phyloP scores from a whole-genome alignment of 2,113 vertebrate genomes.

The Apeltes quadracus region DNA sequence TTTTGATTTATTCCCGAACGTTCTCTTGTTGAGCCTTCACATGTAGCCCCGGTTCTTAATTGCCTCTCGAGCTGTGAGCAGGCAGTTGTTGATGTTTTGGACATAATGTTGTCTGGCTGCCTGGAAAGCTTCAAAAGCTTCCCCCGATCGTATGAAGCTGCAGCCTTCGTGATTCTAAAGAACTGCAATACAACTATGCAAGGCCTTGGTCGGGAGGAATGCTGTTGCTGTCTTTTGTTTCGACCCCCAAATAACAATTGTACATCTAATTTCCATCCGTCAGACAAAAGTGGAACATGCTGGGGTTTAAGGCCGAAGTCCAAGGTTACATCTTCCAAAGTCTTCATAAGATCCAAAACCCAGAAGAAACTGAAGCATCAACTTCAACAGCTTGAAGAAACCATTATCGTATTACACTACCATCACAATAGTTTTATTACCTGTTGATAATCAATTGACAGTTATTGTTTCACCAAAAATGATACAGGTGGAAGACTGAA shows the following conservation, averaged over 20 bases:
- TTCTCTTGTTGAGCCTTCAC: not conserved
- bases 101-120: not conserved
- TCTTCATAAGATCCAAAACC: not conserved
- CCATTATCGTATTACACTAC: not conserved
- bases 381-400: not conserved
- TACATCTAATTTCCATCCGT: not conserved
- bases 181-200: not conserved
- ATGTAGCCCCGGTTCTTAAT: not conserved
- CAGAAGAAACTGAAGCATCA: not conserved
- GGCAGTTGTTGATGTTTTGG: not conserved
- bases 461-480: not conserved
- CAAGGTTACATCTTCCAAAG: not conserved
- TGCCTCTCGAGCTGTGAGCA: not conserved
- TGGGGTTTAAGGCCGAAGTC: not conserved
- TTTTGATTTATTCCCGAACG: not conserved
- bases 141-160: not conserved
- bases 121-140: not conserved
- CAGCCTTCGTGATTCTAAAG: not conserved
- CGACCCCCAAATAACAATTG: not conserved
- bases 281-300: not conserved
- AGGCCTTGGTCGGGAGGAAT: not conserved
- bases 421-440: not conserved
- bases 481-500: not conserved
- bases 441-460: not conserved
- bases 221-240: not conserved